Evolutionary conservation across 2,113 vertebrate species (phyloP).

Genomic region (Chaenocephalus aceratus): DNA sequence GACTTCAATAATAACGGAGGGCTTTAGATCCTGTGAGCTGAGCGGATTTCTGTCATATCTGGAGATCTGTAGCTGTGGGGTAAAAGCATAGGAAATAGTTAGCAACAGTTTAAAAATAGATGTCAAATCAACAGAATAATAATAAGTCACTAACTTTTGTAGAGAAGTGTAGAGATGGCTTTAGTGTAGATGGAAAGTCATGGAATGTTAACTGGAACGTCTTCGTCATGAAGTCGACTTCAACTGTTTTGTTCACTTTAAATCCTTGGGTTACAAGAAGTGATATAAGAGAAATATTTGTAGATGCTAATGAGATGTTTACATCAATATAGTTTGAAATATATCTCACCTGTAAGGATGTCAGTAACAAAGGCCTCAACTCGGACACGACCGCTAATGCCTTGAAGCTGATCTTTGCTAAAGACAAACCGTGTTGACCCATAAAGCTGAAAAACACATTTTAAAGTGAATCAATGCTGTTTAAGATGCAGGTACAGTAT

Average conservation of each 20-base stretch:
- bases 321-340: background rate
- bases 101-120: background rate
- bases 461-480: background rate
- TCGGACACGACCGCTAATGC: conserved; percentile 16
- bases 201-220: conserved; percentile 86
- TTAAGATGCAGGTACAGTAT: background rate
- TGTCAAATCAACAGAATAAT: background rate
- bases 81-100: background rate
- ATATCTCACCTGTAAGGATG: conserved; percentile 82
- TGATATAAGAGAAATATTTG: background rate
- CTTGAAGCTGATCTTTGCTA: conserved; percentile 71
- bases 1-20: conserved; percentile 78
- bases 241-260: conserved; percentile 82
- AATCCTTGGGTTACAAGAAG: conserved; percentile 73
- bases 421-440: conserved; percentile 87
- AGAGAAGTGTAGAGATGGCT: conserved; percentile 88
- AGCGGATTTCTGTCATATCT: conserved; percentile 82
- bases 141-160: conserved; percentile 83
- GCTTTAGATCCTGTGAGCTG: conserved; percentile 77
- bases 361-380: conserved; percentile 84
- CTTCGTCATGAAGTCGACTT: conserved; percentile 80
- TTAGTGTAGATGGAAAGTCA: conserved; percentile 83
- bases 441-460: conserved; percentile 82
- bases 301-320: background rate
- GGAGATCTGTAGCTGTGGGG: conserved; percentile 85